Base-by-base conservation (phyloP, 1,140 invertebrate species). In the Lepidurus arcticus region DNA sequence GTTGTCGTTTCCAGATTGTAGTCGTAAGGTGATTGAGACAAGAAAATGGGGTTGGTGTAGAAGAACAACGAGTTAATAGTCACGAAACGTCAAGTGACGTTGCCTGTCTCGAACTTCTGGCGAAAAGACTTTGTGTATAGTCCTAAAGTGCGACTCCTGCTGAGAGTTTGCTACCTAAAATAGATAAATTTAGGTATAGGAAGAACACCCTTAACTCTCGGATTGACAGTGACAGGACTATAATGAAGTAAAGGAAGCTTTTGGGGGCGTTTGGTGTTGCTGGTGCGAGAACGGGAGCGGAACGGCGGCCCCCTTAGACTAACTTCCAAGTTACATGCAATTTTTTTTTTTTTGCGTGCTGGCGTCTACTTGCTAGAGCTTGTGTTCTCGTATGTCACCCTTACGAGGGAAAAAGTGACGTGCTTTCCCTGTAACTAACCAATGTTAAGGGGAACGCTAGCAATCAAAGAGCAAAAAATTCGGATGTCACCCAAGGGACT, bases 361-460 rank as follows among this genome's bases (percentile, higher is more conserved):
- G 34, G 34, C 34, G 34, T 34, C 34, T 34, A 34, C 34, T 34
- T 34, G 34, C 34, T 34, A 21, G 0, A 65, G 13, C 16, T 7
- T 21, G 53, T 65, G 16, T 65, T 65, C 16, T 65, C 53, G 21
- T 65, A 65, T 65, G 53, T 65, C 53, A 65, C 9, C 16, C 53
- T 16, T 13, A 65, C 53, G 16, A 9, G 7, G 47, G 53, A 65
- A 9, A 21, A 16, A 9, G 53, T 65, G 53, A 13, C 53, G 53
- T 65, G 53, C 53, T 65, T 65, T 65, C 53, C 53, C 21, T 9
- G 53, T 65, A 65, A 65, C 53, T n/a, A 65, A 65, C 53, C 53
- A 65, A 65, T 65, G 13, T 13, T 65, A 65, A 65, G 13, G 13
- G 53, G 53, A 65, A 65, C n/a, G 53, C 53, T 13, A 65, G 13